Percentiles rank a stretch among this genome's conserved stretches.
Conservation (phyloP, 2,113 vertebrate genomes). For the Poicephalus meyeri region DNA sequence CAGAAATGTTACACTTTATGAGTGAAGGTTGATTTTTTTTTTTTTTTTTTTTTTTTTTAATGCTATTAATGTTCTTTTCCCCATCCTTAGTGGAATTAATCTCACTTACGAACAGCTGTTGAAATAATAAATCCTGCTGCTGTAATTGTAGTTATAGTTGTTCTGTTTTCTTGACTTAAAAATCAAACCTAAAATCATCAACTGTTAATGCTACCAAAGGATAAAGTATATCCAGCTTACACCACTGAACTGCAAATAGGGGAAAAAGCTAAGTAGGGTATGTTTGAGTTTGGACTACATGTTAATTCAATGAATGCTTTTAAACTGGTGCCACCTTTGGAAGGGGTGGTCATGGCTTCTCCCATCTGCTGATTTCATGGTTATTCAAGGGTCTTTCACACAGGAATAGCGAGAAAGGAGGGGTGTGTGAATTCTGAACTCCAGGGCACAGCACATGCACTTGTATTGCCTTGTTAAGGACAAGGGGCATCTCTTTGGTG, state of each 20-base stretch:
- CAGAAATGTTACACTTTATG: not conserved
- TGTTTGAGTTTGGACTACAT: not conserved
- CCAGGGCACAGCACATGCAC: rapidly evolving
- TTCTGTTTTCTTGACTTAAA: not conserved
- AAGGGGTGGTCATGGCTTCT: not conserved
- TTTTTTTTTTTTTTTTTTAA: not conserved
- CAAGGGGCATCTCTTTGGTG: not conserved
- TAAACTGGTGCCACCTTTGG: not conserved
- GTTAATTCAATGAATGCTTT: not conserved
- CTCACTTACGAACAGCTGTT: not conserved
- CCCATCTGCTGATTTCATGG: not conserved
- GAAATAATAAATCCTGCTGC: not conserved
- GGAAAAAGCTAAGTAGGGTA: not conserved
- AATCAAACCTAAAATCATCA: not conserved
- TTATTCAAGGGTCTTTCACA: not conserved
- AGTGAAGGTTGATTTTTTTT: not conserved
- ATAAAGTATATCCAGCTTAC: not conserved
- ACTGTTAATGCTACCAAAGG: not conserved
- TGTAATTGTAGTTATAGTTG: not conserved
- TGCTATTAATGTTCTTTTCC: not conserved
- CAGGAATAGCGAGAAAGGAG: not conserved
- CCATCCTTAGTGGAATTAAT: not conserved
- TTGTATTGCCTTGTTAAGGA: not conserved
- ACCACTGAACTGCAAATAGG: not conserved
- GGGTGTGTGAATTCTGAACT: not conserved